Conservation (phyloP, 1,140 invertebrate genomes). For the Nasonia giraulti region DNA sequence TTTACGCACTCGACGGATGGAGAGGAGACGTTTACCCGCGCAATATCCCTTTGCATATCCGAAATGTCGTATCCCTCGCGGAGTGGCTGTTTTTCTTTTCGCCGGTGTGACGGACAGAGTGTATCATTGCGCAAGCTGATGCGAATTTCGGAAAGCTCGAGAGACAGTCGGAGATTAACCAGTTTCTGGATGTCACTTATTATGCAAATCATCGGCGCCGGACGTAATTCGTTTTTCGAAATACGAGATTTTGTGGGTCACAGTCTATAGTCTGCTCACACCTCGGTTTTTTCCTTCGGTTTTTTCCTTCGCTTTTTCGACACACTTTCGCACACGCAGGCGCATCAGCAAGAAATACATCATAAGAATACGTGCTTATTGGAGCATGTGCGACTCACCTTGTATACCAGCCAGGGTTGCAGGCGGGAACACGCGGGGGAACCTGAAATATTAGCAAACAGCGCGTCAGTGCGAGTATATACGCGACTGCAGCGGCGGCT, state of each 20-base stretch:
- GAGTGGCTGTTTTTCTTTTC: too few species aligned
- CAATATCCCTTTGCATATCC: not conserved
- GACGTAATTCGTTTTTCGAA: not conserved
- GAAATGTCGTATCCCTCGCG: not conserved
- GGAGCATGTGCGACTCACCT: constrained; percentile 65
- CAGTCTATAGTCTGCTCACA: not conserved
- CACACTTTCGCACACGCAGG: constrained; percentile 2
- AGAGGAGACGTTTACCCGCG: not conserved
- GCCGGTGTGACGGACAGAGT: too few species aligned
- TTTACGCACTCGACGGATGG: constrained; percentile 17
- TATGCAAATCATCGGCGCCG: too few species aligned
- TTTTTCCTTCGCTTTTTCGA: constrained; percentile 6
- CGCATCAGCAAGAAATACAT: too few species aligned
- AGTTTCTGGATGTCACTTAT: not conserved
- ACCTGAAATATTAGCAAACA: constrained; percentile 64
- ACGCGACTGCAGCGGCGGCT: not conserved
- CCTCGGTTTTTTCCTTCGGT: constrained; percentile 26
- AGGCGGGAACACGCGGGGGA: constrained; percentile 73
- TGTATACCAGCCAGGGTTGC: constrained; percentile 74
- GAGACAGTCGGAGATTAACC: not conserved
- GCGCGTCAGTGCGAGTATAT: constrained; percentile 1
- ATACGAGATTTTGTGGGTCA: not conserved
- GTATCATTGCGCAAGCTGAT: constrained; percentile 12
- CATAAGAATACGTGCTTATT: constrained; percentile 11
- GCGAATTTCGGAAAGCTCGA: constrained; percentile 22